phyloP scores from a whole-genome alignment of 2,888 invertebrate genomes.

The Apotomis betuletana region DNA sequence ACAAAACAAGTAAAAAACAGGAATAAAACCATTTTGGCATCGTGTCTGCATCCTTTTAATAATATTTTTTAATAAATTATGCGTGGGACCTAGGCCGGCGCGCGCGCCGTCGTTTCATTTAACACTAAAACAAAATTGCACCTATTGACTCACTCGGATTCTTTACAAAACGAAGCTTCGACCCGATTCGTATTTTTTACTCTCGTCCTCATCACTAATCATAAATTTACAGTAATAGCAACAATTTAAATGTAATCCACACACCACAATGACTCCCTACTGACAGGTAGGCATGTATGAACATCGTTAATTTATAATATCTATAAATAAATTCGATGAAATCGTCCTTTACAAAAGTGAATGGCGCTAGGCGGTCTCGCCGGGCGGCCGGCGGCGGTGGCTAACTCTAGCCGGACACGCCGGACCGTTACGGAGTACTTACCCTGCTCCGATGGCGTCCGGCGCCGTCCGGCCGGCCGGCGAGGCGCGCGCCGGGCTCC shows the following conservation, averaged over 20 bases:
- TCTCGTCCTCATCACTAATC: slow-evolving; percentile 73
- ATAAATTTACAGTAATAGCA: slow-evolving; percentile 80
- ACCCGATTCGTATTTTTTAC: slow-evolving; percentile 79
- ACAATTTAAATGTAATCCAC: slow-evolving; percentile 80
- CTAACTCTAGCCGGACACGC: slow-evolving; percentile 44
- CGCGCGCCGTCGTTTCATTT: slow-evolving; percentile 52
- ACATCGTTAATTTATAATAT: slow-evolving; percentile 79
- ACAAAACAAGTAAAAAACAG: slow-evolving; percentile 83
- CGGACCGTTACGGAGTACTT: slow-evolving; percentile 31
- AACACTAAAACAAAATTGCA: slow-evolving; percentile 80
- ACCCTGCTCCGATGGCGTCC: slow-evolving; percentile 14
- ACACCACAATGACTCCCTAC: slow-evolving; percentile 77
- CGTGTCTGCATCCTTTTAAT: slow-evolving; percentile 79
- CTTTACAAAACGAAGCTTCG: slow-evolving; percentile 75
- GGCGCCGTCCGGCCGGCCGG: slow-evolving; percentile 36
- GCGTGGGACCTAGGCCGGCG: slow-evolving; percentile 62
- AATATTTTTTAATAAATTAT: slow-evolving; percentile 74
- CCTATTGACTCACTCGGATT: slow-evolving; percentile 81
- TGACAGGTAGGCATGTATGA: slow-evolving; percentile 72
- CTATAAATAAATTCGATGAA: slow-evolving; percentile 84
- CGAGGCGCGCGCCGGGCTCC: slow-evolving; percentile 46
- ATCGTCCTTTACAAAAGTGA: slow-evolving; percentile 77
- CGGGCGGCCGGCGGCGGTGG: slow-evolving; percentile 44
- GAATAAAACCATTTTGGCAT: slow-evolving; percentile 84
- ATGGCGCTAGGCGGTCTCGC: slow-evolving; percentile 60